Percentiles rank a stretch among this genome's conserved stretches.
These are phyloP conservation scores for Nymphicus hollandicus DNA, from an alignment of 2,113 vertebrate species.

Conservation along the genomic window DNA sequence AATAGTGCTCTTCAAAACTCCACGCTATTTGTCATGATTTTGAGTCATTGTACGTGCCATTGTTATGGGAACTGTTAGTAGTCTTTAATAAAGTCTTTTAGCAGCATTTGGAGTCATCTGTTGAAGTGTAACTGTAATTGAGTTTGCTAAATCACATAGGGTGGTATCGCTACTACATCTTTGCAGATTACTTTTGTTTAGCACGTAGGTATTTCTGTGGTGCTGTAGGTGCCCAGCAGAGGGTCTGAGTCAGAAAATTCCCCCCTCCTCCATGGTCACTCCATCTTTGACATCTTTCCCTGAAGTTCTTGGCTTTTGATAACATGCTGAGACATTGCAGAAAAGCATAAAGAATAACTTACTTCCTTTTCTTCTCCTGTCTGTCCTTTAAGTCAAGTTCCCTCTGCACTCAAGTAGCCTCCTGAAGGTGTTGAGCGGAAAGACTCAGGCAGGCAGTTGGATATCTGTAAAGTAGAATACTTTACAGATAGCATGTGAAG, in stretches of 20 bases:
- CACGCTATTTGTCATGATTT: constrained; percentile 54
- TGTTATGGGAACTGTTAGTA: constrained; percentile 62
- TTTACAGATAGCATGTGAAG: not conserved
- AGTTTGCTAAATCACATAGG: not conserved
- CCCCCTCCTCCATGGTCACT: not conserved
- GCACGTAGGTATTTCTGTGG: rapidly evolving
- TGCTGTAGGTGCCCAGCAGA: not conserved
- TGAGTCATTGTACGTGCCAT: constrained; percentile 73
- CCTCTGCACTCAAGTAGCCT: not conserved
- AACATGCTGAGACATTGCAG: not conserved
- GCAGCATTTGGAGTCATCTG: constrained; percentile 46
- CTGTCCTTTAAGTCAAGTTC: not conserved
- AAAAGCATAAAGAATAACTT: not conserved
- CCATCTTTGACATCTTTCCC: not conserved
- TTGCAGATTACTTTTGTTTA: not conserved
- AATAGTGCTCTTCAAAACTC: constrained; percentile 14
- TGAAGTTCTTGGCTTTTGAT: not conserved
- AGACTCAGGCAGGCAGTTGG: not conserved
- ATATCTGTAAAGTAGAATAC: not conserved
- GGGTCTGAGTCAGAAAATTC: not conserved
- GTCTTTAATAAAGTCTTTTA: constrained; percentile 78
- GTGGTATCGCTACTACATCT: not conserved
- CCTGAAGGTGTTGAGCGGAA: not conserved
- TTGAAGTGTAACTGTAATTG: not conserved
- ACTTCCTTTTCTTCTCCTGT: not conserved